These are phyloP conservation scores for Chironex yamaguchii DNA, from an alignment of 30 jellyfish, hydroid and myxozoan species.

Conservation along the genomic window DNA sequence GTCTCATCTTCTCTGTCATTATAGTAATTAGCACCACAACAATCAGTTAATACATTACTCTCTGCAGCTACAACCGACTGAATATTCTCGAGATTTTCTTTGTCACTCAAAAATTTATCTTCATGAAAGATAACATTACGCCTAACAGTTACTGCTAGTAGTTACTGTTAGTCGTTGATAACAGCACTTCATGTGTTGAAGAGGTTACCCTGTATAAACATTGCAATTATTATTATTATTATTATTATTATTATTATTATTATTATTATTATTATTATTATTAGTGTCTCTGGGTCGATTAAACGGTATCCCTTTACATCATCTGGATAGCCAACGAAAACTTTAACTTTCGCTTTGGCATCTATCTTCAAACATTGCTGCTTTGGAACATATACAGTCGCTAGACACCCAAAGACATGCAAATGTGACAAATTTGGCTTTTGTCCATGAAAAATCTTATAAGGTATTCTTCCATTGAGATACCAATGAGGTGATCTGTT, in stretches of 20 bases:
- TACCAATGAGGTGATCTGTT: slow-evolving; percentile 20
- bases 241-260: no score
- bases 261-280: no score
- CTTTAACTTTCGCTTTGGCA: slow-evolving; percentile 13
- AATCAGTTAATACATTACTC: no score
- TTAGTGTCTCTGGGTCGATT: slow-evolving; percentile 3
- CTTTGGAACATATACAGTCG: slow-evolving; percentile 54
- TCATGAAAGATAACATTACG: background rate
- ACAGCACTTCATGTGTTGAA: no score
- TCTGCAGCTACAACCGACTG: no score
- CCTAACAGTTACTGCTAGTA: background rate
- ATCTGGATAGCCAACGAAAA: slow-evolving; percentile 39
- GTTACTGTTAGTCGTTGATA: no score
- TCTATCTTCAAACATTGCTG: slow-evolving; percentile 16
- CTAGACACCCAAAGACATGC: slow-evolving; percentile 45
- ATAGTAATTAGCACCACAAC: no score
- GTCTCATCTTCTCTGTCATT: no score
- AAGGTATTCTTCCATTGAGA: slow-evolving; percentile 19
- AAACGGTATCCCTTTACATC: slow-evolving; percentile 27
- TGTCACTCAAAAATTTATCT: no score
- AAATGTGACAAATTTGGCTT: slow-evolving; percentile 43
- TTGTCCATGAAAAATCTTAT: slow-evolving; percentile 8
- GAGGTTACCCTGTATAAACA: no score
- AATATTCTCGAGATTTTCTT: no score
- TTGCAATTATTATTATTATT: no score